These are phyloP conservation scores for Fistularia commersonii DNA, from an alignment of 2,797 vertebrate genomes.

Conservation along the genomic window DNA sequence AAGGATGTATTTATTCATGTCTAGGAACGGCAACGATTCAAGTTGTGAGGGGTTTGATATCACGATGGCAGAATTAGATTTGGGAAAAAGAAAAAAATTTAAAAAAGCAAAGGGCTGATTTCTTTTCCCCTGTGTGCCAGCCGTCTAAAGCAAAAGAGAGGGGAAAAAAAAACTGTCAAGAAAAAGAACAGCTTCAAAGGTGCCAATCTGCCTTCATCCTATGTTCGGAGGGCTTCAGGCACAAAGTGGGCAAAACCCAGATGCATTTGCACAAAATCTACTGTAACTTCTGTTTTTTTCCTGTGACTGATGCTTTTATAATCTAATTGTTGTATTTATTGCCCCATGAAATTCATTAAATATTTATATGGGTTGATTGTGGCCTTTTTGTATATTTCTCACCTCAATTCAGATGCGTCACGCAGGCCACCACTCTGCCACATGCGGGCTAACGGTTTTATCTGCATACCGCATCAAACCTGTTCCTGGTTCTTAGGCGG, in stretches of 20 bases:
- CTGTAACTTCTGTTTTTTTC: constrained; percentile 97
- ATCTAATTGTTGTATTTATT: constrained; percentile 89
- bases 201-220: constrained; percentile 83
- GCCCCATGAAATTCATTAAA: constrained; percentile 85
- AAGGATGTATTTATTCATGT: constrained; percentile 5
- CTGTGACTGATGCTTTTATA: constrained; percentile 95
- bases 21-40: constrained; percentile 15
- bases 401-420: neutral
- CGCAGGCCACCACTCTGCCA: too few relatives aligned
- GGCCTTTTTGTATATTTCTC: constrained; percentile 70
- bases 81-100: constrained; percentile 1
- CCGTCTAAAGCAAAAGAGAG: constrained; percentile 28
- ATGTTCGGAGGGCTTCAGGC: constrained; percentile 39
- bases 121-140: constrained; percentile 28
- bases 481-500: too few relatives aligned
- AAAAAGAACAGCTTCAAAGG: constrained; percentile 67
- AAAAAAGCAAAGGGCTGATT: constrained; percentile 37
- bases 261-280: constrained; percentile 85
- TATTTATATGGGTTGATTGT: constrained; percentile 74
- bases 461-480: too few relatives aligned
- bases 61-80: constrained; percentile 38
- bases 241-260: constrained; percentile 46
- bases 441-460: too few relatives aligned
- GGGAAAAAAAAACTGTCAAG: constrained; percentile 2
- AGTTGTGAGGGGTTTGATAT: constrained; percentile 34